Evolutionary conservation across 2,888 invertebrate species (phyloP).

Genomic region (Nephrotoma appendiculata): DNA sequence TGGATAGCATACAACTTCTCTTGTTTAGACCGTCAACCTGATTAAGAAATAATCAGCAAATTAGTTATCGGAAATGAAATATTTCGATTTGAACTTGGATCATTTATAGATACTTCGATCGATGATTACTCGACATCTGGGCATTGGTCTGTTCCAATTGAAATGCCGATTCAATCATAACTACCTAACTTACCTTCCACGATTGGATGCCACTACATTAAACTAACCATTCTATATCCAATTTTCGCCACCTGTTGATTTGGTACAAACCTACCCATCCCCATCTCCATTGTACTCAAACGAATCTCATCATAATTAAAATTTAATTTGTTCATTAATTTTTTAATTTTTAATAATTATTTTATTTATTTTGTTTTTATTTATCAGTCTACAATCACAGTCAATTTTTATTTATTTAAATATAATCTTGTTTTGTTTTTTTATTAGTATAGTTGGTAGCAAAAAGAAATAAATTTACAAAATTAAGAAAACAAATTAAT

Average conservation of each 20-base stretch:
- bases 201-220: no score
- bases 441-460: background rate
- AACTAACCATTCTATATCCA: no score
- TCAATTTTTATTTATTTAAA: background rate
- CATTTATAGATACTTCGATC: no score
- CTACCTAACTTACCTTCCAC: no score
- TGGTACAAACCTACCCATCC: background rate
- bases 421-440: background rate
- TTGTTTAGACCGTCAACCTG: no score
- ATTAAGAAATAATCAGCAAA: no score
- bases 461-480: background rate
- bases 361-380: background rate
- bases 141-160: no score
- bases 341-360: background rate
- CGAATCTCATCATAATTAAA: background rate
- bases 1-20: no score
- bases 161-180: no score
- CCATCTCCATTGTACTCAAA: background rate
- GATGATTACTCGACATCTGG: no score
- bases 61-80: no score
- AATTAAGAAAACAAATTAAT: background rate
- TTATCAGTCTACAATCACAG: constrained; percentile 3
- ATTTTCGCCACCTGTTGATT: background rate
- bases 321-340: background rate
- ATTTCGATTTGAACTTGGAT: no score